These are phyloP conservation scores for Oncorhynchus clarkii DNA, from an alignment of 2,113 vertebrate species.

Conservation along the genomic window DNA sequence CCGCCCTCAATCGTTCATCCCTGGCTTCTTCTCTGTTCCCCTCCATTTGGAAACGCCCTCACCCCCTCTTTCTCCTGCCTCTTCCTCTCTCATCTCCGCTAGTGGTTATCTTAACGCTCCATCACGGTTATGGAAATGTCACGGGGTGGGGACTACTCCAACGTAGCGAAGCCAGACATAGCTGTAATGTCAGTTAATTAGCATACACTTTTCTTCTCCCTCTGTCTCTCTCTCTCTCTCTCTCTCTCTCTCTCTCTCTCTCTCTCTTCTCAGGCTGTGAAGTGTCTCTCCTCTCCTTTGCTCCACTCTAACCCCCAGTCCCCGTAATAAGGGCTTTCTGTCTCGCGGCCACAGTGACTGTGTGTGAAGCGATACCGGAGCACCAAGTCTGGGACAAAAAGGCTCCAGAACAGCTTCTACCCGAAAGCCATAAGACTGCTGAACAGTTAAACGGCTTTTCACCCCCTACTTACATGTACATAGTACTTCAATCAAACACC, in stretches of 20 bases:
- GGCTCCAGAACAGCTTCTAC: no score
- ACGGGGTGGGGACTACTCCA: neutral
- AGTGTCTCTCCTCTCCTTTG: slow-evolving; percentile 10
- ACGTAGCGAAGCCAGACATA: slow-evolving; percentile 6
- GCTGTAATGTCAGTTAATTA: slow-evolving; percentile 34
- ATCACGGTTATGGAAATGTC: neutral
- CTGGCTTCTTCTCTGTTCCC: no score
- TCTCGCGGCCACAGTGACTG: slow-evolving; percentile 20
- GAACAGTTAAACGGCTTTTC: no score
- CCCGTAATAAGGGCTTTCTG: slow-evolving; percentile 45
- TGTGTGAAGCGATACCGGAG: no score
- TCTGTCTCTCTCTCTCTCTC: neutral
- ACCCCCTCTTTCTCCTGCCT: neutral
- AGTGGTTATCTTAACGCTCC: neutral
- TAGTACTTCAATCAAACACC: no score
- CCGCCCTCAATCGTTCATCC: no score
- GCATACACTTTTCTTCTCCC: slow-evolving; percentile 10
- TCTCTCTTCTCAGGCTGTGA: neutral
- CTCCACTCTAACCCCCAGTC: neutral
- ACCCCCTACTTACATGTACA: no score
- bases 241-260: slow-evolving; percentile 1
- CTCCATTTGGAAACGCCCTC: no score
- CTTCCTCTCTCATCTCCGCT: neutral
- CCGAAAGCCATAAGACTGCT: no score
- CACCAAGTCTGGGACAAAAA: no score